Base-by-base conservation (phyloP, 2,888 invertebrate species). In the Ptilodon capucinus region DNA sequence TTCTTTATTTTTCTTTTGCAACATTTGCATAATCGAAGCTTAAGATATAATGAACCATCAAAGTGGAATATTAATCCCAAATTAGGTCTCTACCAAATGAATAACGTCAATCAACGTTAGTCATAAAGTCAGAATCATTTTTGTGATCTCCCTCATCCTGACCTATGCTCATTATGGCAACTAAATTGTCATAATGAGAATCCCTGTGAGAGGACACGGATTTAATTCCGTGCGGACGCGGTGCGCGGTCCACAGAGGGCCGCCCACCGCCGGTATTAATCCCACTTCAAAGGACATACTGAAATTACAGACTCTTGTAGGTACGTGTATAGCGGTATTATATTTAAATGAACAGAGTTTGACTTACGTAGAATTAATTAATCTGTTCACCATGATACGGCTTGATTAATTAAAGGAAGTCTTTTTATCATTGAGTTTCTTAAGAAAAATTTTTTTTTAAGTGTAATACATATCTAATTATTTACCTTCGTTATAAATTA, bases 201-300 rank as follows among this genome's bases (percentile, higher is more conserved):
- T 70, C 70, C 73, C 63, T 72, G 55, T 68, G 74, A 78, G 71
- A 82, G 83, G 81, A 79, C 80, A 73, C 62, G 73, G 81, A 83
- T 84, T 86, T 89, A 87, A 86, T 88, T 88, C 82, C 74, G 72
- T 62, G 72, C 68, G 79, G 76, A 69, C 74, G 74, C 54, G 60
- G 69, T 61, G 46, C 54, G 59, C 66, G 61, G 64, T 65, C 70
- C 64, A 62, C 57, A 67, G 70, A 70, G 74, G 76, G 68, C 63
- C 62, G 57, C 68, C 60, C 64, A 57, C 63, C 61, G 65, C 62
- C 76, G 68, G 71, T 69, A 74, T 77, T 89, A 89, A 89, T 89
- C 88, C 81, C 62, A 89, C 90, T 83, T 89, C 89, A 89, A 89
- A 89, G 90, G 86, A 75, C 75, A 75, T 59, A 63, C 69, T 80